phyloP scores from a whole-genome alignment of 2,888 invertebrate species.

The Tipula lateralis region DNA sequence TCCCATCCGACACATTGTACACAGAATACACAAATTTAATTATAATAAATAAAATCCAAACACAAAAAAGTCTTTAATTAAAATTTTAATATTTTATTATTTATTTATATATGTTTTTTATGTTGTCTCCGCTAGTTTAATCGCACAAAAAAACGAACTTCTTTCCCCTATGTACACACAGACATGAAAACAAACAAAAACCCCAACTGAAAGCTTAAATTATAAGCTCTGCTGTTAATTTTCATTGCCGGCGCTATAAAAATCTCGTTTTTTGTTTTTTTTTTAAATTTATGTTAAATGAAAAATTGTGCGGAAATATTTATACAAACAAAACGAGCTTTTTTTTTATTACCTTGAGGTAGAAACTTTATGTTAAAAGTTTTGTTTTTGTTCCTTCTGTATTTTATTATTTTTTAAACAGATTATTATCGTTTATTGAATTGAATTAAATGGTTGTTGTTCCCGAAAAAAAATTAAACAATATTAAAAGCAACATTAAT shows the following conservation, averaged over 20 bases:
- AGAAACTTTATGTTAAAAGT: not conserved
- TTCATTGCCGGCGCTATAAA: not conserved
- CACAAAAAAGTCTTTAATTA: not conserved
- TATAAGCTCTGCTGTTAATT: not conserved
- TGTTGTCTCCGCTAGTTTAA: not conserved
- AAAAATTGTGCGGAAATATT: not conserved
- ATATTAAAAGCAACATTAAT: not conserved
- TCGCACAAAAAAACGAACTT: not conserved
- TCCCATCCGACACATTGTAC: not conserved
- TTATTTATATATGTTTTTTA: not conserved
- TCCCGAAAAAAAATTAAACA: not conserved
- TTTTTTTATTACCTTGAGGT: not conserved
- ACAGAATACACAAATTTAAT: not conserved
- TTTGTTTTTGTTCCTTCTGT: not conserved
- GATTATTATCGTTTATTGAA: not conserved
- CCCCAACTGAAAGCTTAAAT: not conserved
- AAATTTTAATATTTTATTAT: not conserved
- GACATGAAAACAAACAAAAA: not conserved
- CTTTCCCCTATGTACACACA: not conserved
- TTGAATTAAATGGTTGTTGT: not conserved
- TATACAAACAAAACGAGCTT: not conserved
- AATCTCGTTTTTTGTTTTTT: not conserved
- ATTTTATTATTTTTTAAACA: not conserved
- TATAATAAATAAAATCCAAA: not conserved
- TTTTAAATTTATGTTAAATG: constrained; percentile 3